Evolutionary conservation across 2,888 invertebrate species (phyloP).

Genomic region (Xestia sexstrigata): DNA sequence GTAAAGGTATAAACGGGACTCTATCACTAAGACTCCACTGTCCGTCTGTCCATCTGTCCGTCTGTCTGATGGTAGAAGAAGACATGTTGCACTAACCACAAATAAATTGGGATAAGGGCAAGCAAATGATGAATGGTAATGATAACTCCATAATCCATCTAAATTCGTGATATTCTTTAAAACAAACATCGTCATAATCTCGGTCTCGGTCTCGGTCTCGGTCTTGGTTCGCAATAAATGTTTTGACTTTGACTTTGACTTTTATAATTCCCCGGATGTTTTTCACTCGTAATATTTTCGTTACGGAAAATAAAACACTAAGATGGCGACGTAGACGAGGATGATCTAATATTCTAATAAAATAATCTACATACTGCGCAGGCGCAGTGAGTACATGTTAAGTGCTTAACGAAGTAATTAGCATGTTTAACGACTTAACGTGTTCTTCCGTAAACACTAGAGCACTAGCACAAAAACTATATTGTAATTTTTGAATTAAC

Average conservation of each 20-base stretch:
- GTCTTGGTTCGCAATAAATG: too few relatives aligned
- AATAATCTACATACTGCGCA: conserved; percentile 29
- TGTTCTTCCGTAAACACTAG: conserved; percentile 40
- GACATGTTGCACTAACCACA: neutral
- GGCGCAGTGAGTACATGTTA: conserved; percentile 19
- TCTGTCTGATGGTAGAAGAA: neutral
- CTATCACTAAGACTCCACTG: too few relatives aligned
- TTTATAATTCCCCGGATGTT: conserved; percentile 10
- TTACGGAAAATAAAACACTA: conserved; percentile 32
- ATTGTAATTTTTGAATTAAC: conserved; percentile 3
- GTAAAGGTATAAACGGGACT: too few relatives aligned
- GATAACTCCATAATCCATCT: too few relatives aligned
- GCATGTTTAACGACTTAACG: conserved; percentile 17
- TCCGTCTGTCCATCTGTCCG: too few relatives aligned
- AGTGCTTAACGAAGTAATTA: conserved; percentile 30
- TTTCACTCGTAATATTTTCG: neutral
- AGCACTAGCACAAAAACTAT: conserved; percentile 17
- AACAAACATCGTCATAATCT: neutral
- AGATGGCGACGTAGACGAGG: conserved; percentile 1
- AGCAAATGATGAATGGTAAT: neutral
- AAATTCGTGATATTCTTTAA: too few relatives aligned
- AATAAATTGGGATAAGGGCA: neutral
- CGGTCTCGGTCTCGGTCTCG: too few relatives aligned
- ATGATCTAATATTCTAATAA: conserved; percentile 28
- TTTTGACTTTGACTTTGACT: too few relatives aligned